Conservation (phyloP, 2,113 vertebrate species). For the Tupaia tana region DNA sequence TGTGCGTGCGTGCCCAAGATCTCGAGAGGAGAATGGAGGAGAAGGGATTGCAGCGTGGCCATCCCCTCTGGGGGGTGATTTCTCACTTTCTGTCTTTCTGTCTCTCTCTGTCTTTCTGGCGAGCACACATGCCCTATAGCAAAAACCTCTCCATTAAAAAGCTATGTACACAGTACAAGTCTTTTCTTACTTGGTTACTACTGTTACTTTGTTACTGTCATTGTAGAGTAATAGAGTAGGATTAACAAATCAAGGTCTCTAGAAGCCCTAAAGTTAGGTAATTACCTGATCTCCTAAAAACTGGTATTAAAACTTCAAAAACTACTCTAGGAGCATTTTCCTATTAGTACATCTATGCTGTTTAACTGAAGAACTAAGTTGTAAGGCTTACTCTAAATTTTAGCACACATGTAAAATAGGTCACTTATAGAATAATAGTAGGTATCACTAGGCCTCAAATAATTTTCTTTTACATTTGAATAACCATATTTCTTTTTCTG, state of each 20-base stretch:
- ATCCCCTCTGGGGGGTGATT: too few relatives aligned
- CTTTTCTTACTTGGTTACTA: constrained; percentile 14
- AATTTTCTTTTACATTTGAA: constrained; percentile 34
- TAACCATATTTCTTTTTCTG: not conserved
- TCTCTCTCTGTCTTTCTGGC: too few relatives aligned
- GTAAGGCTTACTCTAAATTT: constrained; percentile 47
- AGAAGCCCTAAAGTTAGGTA: constrained; percentile 19
- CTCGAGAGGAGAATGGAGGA: too few relatives aligned
- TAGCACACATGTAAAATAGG: not conserved
- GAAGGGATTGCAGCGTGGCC: too few relatives aligned
- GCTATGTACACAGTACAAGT: not conserved
- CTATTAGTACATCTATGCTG: constrained; percentile 10
- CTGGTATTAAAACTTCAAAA: constrained; percentile 56
- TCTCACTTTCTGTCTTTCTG: too few relatives aligned
- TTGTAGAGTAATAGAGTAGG: not conserved
- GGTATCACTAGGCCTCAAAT: not conserved
- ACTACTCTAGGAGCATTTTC: constrained; percentile 6
- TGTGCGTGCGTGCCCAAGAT: too few relatives aligned
- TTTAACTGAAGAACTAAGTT: constrained; percentile 20
- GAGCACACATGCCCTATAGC: too few relatives aligned
- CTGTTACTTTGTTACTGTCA: not conserved
- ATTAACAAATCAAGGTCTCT: constrained; percentile 24
- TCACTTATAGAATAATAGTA: not conserved
- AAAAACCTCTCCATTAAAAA: too few relatives aligned
- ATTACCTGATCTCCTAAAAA: constrained; percentile 36